These are phyloP conservation scores for Onychostoma macrolepis DNA, from an alignment of 2,113 vertebrate genomes.

Conservation along the genomic window DNA sequence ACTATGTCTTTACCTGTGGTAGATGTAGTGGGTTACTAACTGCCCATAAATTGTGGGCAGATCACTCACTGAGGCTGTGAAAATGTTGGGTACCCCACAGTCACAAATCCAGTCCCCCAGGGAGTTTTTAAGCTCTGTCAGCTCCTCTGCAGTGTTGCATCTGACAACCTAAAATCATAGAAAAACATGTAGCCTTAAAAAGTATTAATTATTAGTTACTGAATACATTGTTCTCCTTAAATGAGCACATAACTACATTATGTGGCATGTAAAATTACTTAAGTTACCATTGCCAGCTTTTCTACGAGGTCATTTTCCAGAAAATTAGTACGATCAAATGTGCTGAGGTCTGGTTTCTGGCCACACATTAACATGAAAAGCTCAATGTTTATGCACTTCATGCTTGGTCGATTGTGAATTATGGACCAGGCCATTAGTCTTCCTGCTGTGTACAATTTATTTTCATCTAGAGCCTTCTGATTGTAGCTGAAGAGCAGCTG, in stretches of 20 bases:
- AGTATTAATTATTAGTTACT: no score
- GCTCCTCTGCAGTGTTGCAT: neutral
- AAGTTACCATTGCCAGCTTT: conserved; percentile 10
- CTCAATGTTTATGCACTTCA: neutral
- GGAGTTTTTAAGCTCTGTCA: neutral
- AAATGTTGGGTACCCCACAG: neutral
- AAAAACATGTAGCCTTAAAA: neutral
- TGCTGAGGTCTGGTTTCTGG: neutral
- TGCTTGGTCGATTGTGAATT: neutral
- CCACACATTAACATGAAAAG: neutral
- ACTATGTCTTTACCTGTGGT: conserved; percentile 9
- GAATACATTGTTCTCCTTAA: no score
- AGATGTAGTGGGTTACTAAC: conserved; percentile 6
- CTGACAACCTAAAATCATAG: conserved; percentile 1
- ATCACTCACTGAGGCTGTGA: neutral
- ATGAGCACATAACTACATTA: no score
- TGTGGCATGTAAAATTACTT: neutral
- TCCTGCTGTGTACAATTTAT: neutral
- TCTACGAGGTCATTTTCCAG: neutral
- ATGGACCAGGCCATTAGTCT: neutral
- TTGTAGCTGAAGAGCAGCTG: no score
- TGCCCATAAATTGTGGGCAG: conserved; percentile 1
- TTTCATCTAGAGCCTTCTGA: no score
- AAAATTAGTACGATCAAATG: neutral
- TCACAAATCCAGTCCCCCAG: conserved; percentile 1